Evolutionary conservation across 2,113 vertebrate species (phyloP).

Genomic region (Chionodraco myersi): DNA sequence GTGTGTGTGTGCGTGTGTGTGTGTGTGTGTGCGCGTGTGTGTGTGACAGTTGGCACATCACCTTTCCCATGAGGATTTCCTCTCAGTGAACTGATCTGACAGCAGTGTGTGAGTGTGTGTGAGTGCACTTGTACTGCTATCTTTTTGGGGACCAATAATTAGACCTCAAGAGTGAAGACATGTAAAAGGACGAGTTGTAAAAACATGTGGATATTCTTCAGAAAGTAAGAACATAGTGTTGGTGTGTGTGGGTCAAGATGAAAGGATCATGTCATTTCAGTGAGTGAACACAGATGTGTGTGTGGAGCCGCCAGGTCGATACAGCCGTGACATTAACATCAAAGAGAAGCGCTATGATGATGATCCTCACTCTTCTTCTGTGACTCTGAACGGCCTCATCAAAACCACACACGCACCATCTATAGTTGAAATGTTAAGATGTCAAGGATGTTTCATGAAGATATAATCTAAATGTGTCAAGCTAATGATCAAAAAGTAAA

Average conservation of each 20-base stretch:
- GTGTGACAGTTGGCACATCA: conserved; percentile 8
- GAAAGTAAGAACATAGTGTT: not conserved
- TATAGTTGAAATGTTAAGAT: not conserved
- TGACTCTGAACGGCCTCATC: not conserved
- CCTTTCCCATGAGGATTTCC: conserved; percentile 15
- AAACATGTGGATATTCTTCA: not conserved
- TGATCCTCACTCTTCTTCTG: not conserved
- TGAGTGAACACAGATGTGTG: not conserved
- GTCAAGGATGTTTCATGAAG: not conserved
- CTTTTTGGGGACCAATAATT: not conserved
- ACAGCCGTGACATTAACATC: conserved; percentile 17
- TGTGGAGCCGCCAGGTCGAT: conserved; percentile 3
- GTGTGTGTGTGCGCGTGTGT: not conserved
- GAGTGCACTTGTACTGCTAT: not conserved
- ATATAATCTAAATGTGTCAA: not conserved
- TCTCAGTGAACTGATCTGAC: conserved; percentile 18
- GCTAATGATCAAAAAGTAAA: not conserved
- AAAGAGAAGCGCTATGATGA: not conserved
- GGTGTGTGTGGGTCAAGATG: not conserved
- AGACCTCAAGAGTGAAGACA: not conserved
- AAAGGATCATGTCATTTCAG: not conserved
- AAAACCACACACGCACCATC: not conserved
- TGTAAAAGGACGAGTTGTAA: not conserved
- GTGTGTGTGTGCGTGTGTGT: not conserved
- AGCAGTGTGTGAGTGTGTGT: conserved; percentile 15